Evolutionary conservation across 2,888 invertebrate species (phyloP), one percentile per base, ranked within the genome.

Genomic region (Drosophila rellima): DNA sequence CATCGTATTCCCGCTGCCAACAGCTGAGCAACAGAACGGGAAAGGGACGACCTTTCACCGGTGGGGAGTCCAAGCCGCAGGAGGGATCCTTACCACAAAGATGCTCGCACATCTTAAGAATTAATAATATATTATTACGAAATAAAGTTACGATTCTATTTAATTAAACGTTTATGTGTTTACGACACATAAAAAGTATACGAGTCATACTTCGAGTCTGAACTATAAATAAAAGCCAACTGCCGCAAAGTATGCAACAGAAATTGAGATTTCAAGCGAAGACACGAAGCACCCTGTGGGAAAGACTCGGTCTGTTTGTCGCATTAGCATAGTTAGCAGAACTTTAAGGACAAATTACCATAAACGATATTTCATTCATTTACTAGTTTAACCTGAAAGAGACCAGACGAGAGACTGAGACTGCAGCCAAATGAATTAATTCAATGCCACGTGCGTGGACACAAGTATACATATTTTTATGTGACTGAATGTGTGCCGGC

Each of bases 1-100:
- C 55, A 51, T 90, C 91, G 55, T 91, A 91, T 79, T 92, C 92
- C 7, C 91, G 86, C 74, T 92, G 92, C 93, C 92, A 92, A 52
- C 91, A 91, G 18, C 90, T 81, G 2, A 92, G 73, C 51, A 92
- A 70, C 17, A 91, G 54, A 0, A 68, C 20, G 8, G 74, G 77
- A 39, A 87, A 78, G 3, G 52, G 5, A 1, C 74, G 82, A 0
- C 45, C 26, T 39, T 65, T 66, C 2, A 23, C 0, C 1, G 33
- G 44, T 15, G 11, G 3, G 3, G 20, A 11, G 3, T n/a, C 6
- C 13, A 17, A 23, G 13, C 69, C 64, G 2, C 4, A 8, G 13
- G 15, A 26, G 0, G 62, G 57, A 57, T 68, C 39, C 10, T 74
- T 70, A 0, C 10, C 17, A 31, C 88, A 86, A 4, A 61, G 83